Conservation (phyloP, 2,888 invertebrate species). For the Crocallis elinguaria region DNA sequence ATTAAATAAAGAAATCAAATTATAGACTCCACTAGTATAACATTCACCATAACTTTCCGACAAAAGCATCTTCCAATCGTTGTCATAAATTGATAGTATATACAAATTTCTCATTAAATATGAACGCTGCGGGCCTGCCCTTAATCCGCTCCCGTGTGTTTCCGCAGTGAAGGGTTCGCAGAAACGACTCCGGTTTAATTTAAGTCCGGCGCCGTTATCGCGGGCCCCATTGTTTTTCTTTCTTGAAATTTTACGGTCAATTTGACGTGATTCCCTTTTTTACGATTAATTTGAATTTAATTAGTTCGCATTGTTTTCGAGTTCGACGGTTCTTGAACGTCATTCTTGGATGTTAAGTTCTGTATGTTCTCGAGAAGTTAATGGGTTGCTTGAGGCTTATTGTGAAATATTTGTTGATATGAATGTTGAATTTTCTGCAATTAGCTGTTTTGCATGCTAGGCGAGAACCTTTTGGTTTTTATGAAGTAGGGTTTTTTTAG, state of each 20-base stretch:
- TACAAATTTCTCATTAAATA: too few relatives aligned
- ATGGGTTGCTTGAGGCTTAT: neutral
- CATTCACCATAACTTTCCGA: too few relatives aligned
- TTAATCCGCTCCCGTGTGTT: slow-evolving; percentile 47
- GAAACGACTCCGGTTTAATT: slow-evolving; percentile 82
- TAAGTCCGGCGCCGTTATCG: slow-evolving; percentile 81
- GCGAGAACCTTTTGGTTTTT: too few relatives aligned
- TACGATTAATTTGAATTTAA: slow-evolving; percentile 81
- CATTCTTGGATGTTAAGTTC: slow-evolving; percentile 29
- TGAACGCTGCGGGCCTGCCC: neutral
- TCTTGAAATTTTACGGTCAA: slow-evolving; percentile 82
- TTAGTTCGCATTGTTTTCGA: slow-evolving; percentile 71
- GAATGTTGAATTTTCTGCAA: too few relatives aligned
- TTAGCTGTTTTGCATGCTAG: too few relatives aligned
- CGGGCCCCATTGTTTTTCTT: slow-evolving; percentile 83
- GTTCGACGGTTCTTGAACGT: slow-evolving; percentile 34
- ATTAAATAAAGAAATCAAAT: too few relatives aligned
- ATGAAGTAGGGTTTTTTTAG: too few relatives aligned
- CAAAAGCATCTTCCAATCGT: too few relatives aligned
- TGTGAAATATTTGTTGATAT: too few relatives aligned
- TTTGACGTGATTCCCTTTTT: slow-evolving; percentile 81
- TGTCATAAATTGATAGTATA: too few relatives aligned
- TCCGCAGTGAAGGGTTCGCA: slow-evolving; percentile 75
- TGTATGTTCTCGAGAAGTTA: slow-evolving; percentile 11
- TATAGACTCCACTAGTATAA: too few relatives aligned